Evolutionary conservation across 2,888 invertebrate species (phyloP).

Genomic region (Drosophila anomelani): DNA sequence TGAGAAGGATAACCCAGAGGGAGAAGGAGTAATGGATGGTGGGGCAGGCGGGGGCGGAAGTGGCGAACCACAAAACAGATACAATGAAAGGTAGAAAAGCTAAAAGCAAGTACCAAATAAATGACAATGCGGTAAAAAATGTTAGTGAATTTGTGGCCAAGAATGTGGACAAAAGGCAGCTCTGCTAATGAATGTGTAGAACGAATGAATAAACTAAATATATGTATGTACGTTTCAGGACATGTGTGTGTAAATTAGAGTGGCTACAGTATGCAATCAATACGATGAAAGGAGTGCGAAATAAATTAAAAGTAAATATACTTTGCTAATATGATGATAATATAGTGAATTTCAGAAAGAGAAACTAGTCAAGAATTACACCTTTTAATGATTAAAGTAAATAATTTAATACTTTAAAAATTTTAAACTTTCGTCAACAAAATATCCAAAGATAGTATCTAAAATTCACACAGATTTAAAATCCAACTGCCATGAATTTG

Average conservation of each 20-base stretch:
- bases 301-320: slow-evolving; percentile 6
- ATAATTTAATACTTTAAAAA: neutral
- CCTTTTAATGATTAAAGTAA: neutral
- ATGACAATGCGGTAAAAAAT: slow-evolving; percentile 43
- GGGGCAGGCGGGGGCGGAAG: neutral
- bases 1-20: slow-evolving; percentile 22
- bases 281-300: neutral
- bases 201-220: slow-evolving; percentile 10
- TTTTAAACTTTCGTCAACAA: too few species aligned
- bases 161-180: slow-evolving; percentile 32
- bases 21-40: slow-evolving; percentile 2
- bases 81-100: slow-evolving; percentile 36
- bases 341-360: rapidly evolving
- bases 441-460: neutral
- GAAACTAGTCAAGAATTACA: neutral
- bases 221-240: neutral
- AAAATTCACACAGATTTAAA: neutral
- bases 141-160: slow-evolving; percentile 38
- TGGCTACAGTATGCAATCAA: slow-evolving; percentile 8
- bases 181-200: slow-evolving; percentile 36
- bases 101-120: slow-evolving; percentile 30
- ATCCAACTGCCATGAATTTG: neutral
- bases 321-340: neutral
- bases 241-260: neutral
- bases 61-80: slow-evolving; percentile 36